A percentile compares a stretch with the other conserved stretches of the same genome.
Conservation (phyloP, 1,140 invertebrate species). For the Panulirus ornatus region DNA sequence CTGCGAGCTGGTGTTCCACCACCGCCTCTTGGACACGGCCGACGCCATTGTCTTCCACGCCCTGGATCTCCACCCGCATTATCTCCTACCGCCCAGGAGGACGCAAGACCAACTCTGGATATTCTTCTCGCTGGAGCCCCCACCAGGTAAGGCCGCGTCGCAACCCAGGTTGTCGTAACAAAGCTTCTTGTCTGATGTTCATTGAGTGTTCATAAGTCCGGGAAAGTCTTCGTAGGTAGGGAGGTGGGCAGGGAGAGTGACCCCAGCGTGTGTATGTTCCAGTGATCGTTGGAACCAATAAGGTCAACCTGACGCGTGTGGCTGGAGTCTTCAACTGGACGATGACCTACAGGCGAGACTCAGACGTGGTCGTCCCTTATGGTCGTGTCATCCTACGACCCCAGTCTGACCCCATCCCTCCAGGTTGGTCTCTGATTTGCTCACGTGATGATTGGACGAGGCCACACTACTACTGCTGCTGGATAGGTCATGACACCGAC, state of each 20-base stretch:
- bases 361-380: conserved; percentile 78
- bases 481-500: no score
- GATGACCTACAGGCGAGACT: conserved; percentile 79
- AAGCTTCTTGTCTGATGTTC: no score
- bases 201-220: no score
- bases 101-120: conserved; percentile 55
- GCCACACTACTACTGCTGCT: no score
- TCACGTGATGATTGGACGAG: no score
- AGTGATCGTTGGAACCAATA: no score
- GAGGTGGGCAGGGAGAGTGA: no score
- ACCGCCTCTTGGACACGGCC: conserved; percentile 36
- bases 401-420: neutral
- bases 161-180: no score
- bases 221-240: no score
- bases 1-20: conserved; percentile 48
- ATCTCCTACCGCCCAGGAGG: conserved; percentile 21
- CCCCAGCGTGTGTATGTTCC: no score
- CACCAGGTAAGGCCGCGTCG: no score
- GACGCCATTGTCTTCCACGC: conserved; percentile 56
- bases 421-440: no score
- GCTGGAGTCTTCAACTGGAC: conserved; percentile 79
- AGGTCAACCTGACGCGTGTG: conserved; percentile 53
- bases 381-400: conserved; percentile 74
- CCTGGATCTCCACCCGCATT: conserved; percentile 34
- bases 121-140: conserved; percentile 53